Base-by-base conservation (phyloP, 2,113 vertebrate genomes). In the Bostrychus sinensis region DNA sequence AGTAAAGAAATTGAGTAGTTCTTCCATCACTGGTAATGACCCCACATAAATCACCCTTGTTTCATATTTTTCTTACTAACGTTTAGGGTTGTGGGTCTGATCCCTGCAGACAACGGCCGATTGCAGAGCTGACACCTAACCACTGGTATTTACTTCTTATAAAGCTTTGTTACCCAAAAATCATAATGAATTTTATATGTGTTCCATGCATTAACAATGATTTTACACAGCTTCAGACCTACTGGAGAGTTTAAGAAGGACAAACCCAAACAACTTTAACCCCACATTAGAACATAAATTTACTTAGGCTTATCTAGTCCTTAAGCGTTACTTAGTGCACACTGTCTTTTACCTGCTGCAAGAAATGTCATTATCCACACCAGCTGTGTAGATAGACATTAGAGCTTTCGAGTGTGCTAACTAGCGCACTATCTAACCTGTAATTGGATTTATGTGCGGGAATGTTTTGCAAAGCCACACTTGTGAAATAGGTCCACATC, bases 401-500 rank as follows among this genome's bases (percentile, higher is more conserved):
- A 71, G 71, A 77, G 78, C 70, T 55, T 72, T 74, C 65, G 32
- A 71, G 64, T 50, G 22, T 48, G 26, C 66, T 70, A 48, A 62
- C 38, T 74, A 17, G 45, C 58, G 72, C 28, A n/a, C 67, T 53
- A 30, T 72, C 80, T 63, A 66, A 73, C 81, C 83, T 39, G 77
- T 89, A 90, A 92, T 88, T 91, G 88, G 85, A 91, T 91, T 92
- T 91, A 91, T 91, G 87, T 84, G 86, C 72, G 78, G 84, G 89
- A 90, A 89, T 91, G 89, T 90, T 91, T 90, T 91, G 75, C 86
- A 90, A 91, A 88, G 85, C 81, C 85, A 78, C 85, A 92, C 88
- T 92, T 90, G 88, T 92, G 89, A 93, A 93, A 91, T 84, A 87
- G 81, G 83, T 80, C 71, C 68, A 90, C 91, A 92, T 92, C 89